Evolutionary conservation across 1,140 invertebrate genomes (phyloP).

Genomic region (Homalodisca vitripennis): DNA sequence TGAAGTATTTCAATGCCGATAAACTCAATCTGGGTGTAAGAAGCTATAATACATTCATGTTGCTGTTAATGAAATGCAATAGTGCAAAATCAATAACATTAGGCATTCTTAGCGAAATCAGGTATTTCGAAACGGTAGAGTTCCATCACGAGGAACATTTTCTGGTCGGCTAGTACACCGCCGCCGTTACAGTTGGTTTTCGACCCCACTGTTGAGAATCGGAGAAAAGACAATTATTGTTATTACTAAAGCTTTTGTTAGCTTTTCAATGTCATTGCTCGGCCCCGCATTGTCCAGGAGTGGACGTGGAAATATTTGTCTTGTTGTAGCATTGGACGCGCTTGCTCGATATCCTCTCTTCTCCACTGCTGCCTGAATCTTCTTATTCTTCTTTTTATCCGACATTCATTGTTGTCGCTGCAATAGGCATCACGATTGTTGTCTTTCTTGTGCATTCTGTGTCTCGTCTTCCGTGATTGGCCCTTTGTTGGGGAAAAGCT

Average conservation of each 20-base stretch:
- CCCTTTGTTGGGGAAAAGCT: no score
- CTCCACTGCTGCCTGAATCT: neutral
- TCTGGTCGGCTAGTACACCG: neutral
- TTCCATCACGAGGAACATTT: no score
- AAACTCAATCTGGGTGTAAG: no score
- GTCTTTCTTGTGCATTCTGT: no score
- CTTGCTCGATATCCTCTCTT: neutral
- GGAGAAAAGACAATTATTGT: constrained; percentile 28
- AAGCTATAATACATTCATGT: no score
- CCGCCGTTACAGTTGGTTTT: constrained; percentile 5
- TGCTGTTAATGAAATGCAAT: no score
- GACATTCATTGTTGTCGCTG: neutral
- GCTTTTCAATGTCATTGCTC: constrained; percentile 27
- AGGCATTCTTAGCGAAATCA: no score
- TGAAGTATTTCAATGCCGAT: no score
- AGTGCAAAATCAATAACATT: no score
- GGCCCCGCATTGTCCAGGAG: constrained; percentile 3
- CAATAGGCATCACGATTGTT: no score
- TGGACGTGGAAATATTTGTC: constrained; percentile 25
- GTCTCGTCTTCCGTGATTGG: no score
- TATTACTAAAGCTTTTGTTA: constrained; percentile 31
- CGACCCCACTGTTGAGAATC: constrained; percentile 14
- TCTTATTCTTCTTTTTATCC: neutral
- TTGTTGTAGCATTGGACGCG: neutral
- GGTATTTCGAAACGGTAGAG: no score